Evolutionary conservation across 1,140 invertebrate genomes (phyloP), one percentile per base, ranked within the genome.

Genomic region (Plectus sambesii): DNA sequence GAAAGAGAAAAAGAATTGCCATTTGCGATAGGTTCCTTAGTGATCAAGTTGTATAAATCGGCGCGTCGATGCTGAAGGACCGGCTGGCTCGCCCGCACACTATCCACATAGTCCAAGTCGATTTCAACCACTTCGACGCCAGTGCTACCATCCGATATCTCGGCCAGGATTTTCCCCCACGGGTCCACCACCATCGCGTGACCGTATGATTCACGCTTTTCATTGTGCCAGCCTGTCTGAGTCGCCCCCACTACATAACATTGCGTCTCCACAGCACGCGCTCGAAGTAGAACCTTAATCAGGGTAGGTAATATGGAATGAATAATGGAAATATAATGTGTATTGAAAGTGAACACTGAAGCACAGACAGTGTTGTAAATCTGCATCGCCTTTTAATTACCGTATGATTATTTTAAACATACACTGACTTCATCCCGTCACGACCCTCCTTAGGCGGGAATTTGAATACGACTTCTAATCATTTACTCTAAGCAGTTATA

Each of bases 241-340:
- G 89, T 90, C 1, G 92, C 86, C 5, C 90, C 88, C 42, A 97
- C 74, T 0, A 97, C 87, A 47, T 82, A 90, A 58, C 83, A 87
- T 68, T 92, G 87, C 56, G 81, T 89, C 72, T 97, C 92, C 69
- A 97, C 87, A 5, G 79, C 78, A 50, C 76, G 64, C 46, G 70
- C 67, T 46, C 76, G 51, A 3, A 79, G 60, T 22, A 79, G 60
- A 25, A 70, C 60, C 73, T 76, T 40, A 26, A 61, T n/a, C n/a
- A n/a, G n/a, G n/a, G n/a, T n/a, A n/a, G n/a, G n/a, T n/a, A 56
- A 36, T 15, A 6, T 25, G 17, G 41, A 29, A 51, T 29, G 19
- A 37, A n/a, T 30, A 44, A 39, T 45, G 30, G 25, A 23, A 24
- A 39, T 36, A 26, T 27, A 25, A 5, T n/a, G n/a, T n/a, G n/a